Base-by-base conservation (phyloP, 1,140 invertebrate genomes). In the Dryas iulia region DNA sequence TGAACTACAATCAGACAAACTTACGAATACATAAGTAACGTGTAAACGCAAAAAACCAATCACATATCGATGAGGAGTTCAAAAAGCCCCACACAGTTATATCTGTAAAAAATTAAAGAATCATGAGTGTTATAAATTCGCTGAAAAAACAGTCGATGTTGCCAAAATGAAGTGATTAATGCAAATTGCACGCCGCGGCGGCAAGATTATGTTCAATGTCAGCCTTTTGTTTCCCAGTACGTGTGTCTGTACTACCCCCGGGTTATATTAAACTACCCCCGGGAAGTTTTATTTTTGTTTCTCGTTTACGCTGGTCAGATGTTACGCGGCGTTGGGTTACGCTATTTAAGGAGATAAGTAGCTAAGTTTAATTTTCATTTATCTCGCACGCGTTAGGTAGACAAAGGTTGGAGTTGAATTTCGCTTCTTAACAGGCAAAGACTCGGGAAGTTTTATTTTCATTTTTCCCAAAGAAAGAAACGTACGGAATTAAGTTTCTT, bases 91-190 rank as follows among this genome's bases (percentile, higher is more conserved):
- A 21, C 10, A 47, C 39, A 18, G 18, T 7, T 21, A 47, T 47
- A 47, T 47, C 39, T 47, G 39, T 47, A 21, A 47, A 59, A 58
- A 56, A 66, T 66, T 57, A 59, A 47, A 66, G 53, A 57, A 35
- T 47, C 28, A 66, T 21, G 57, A 12, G 33, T 57, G 31, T 47
- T 52, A 21, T 18, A 24, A 53, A 21, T 56, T 35, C 59, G 18
- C n/a, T 39, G 58, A 53, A 59, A 62, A 59, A 67, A 56, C 59
- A 14, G n/a, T 21, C 14, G 58, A 23, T 47, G 6, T 21, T 54
- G 58, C 60, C 30, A 30, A 56, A 67, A 61, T 56, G 35, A 67
- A 56, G 59, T 67, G 56, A 67, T 56, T 61, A 61, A 67, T 56
- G 52, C 66, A 67, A 67, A 61, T 67, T 67, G 66, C 59, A 52